phyloP scores from a whole-genome alignment of 2,888 invertebrate genomes.

The Pseudococcus viburni region DNA sequence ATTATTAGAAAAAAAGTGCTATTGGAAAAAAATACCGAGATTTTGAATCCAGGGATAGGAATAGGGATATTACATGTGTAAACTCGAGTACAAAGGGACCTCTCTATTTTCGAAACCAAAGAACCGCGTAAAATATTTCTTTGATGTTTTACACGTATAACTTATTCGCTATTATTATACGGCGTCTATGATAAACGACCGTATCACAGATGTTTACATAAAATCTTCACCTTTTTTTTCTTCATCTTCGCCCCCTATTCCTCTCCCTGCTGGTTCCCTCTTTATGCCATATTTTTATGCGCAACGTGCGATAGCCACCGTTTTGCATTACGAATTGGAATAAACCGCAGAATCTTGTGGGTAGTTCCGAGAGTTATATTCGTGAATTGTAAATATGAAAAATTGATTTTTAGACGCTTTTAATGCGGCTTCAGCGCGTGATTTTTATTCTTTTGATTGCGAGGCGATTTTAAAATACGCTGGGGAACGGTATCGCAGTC shows the following conservation, averaged over 20 bases:
- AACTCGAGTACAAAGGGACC: neutral
- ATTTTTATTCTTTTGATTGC: neutral
- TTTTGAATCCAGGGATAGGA: neutral
- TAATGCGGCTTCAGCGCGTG: neutral
- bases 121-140: slow-evolving; percentile 25
- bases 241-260: neutral
- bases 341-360: slow-evolving; percentile 34
- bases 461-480: neutral
- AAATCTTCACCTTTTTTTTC: slow-evolving; percentile 37
- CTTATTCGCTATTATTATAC: slow-evolving; percentile 50
- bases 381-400: slow-evolving; percentile 17
- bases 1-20: too few species aligned
- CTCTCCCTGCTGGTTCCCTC: neutral
- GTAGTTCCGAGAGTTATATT: slow-evolving; percentile 11
- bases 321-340: neutral
- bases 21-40: neutral
- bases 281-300: neutral
- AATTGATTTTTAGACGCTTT: slow-evolving; percentile 39
- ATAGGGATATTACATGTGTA: neutral
- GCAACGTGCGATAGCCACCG: neutral
- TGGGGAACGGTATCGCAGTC: neutral
- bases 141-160: slow-evolving; percentile 51
- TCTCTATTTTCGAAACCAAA: slow-evolving; percentile 17
- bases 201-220: slow-evolving; percentile 53
- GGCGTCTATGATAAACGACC: slow-evolving; percentile 42